These are phyloP conservation scores for Danio rerio DNA, from an alignment of 2,113 vertebrate species.

Conservation along the genomic window GRCz12tu NC_133182.1:37602501-37603000, in stretches of 20 bases:
- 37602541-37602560: conserved; percentile 86
- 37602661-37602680: conserved; percentile 29
- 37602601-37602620: neutral
- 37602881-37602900: conserved; percentile 60
- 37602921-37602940: conserved; percentile 48
- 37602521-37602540: conserved; percentile 73
- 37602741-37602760: conserved; percentile 4
- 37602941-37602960: neutral
- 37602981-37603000: too few relatives aligned
- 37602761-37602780: conserved; percentile 64
- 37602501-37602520: conserved; percentile 86
- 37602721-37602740: conserved; percentile 10
- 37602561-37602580: conserved; percentile 79
- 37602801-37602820: conserved; percentile 73
- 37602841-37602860: conserved; percentile 69
- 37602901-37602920: conserved; percentile 68
- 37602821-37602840: conserved; percentile 67
- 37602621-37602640: conserved; percentile 28
- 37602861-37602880: conserved; percentile 60
- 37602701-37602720: conserved; percentile 22
- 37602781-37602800: conserved; percentile 67
- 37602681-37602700: conserved; percentile 26
- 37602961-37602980: too few relatives aligned
- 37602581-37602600: conserved; percentile 57
- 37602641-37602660: conserved; percentile 23